Percentiles rank a stretch among this genome's conserved stretches.
Conservation (phyloP, 2,113 vertebrate species). For the Lipophrys pholis region DNA sequence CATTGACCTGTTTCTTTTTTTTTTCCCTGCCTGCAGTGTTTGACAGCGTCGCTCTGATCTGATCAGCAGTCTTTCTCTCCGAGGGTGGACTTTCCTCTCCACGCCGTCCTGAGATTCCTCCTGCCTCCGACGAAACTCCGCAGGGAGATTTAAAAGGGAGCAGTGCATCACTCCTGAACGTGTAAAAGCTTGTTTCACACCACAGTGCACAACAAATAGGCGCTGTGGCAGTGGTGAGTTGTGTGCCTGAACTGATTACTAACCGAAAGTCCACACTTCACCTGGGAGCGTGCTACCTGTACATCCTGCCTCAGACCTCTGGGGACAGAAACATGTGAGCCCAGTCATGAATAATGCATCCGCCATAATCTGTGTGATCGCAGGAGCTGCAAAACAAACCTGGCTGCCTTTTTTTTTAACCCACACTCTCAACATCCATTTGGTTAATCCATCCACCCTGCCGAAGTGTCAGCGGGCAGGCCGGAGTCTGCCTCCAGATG, state of each 20-base stretch:
- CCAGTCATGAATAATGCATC: slow-evolving; percentile 77
- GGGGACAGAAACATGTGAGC: slow-evolving; percentile 54
- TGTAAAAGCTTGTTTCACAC: slow-evolving; percentile 79
- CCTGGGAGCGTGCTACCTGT: slow-evolving; percentile 28
- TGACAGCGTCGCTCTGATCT: too few species aligned
- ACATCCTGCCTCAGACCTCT: slow-evolving; percentile 37
- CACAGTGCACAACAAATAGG: slow-evolving; percentile 69
- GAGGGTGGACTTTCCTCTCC: not conserved
- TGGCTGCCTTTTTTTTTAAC: not conserved
- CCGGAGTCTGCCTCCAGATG: slow-evolving; percentile 24
- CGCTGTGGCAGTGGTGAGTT: slow-evolving; percentile 43
- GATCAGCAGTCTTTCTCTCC: too few species aligned
- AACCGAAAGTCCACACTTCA: slow-evolving; percentile 22
- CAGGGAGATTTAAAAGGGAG: slow-evolving; percentile 34
- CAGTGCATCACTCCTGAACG: slow-evolving; percentile 47
- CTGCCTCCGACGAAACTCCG: not conserved
- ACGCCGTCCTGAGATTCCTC: not conserved
- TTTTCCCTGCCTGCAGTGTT: too few species aligned
- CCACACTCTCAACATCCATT: slow-evolving; percentile 17
- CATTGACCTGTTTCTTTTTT: too few species aligned
- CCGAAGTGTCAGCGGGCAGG: slow-evolving; percentile 29
- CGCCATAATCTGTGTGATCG: slow-evolving; percentile 59
- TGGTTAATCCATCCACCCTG: slow-evolving; percentile 52
- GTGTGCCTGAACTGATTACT: slow-evolving; percentile 49
- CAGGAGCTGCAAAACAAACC: slow-evolving; percentile 10